Evolutionary conservation across 1,140 invertebrate genomes (phyloP).

Genomic region (Paraescarpia echinospica): DNA sequence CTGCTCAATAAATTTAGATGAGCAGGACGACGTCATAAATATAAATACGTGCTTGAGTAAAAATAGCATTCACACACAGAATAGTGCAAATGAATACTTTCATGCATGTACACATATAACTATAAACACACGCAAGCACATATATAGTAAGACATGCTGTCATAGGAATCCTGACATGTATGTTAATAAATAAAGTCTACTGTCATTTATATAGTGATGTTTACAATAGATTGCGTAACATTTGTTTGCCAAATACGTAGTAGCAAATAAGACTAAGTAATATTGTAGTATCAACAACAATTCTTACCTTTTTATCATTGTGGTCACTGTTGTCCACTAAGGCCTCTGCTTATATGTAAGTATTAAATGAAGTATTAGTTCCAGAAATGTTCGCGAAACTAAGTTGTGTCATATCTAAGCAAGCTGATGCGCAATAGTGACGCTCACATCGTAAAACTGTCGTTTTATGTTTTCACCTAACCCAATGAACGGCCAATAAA

Average conservation of each 20-base stretch:
- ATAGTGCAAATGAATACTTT: too few species aligned
- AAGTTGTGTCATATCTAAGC: too few species aligned
- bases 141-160: neutral
- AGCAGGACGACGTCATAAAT: too few species aligned
- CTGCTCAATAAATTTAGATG: too few species aligned
- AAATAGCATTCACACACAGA: too few species aligned
- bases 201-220: too few species aligned
- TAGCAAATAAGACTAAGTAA: too few species aligned
- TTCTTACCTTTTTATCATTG: neutral
- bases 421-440: neutral
- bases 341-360: neutral
- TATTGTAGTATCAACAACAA: neutral
- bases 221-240: too few species aligned
- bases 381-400: neutral
- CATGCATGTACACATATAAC: neutral
- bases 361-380: neutral
- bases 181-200: too few species aligned
- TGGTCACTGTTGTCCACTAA: neutral
- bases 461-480: constrained; percentile 6
- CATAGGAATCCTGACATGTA: too few species aligned
- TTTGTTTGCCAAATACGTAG: too few species aligned
- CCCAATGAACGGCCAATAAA: neutral
- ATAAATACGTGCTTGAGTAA: too few species aligned
- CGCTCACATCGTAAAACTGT: constrained; percentile 4
- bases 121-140: neutral